Percentiles rank a stretch among this genome's conserved stretches.
phyloP scores from a whole-genome alignment of 2,888 invertebrate species.

The Cistogaster globosa region DNA sequence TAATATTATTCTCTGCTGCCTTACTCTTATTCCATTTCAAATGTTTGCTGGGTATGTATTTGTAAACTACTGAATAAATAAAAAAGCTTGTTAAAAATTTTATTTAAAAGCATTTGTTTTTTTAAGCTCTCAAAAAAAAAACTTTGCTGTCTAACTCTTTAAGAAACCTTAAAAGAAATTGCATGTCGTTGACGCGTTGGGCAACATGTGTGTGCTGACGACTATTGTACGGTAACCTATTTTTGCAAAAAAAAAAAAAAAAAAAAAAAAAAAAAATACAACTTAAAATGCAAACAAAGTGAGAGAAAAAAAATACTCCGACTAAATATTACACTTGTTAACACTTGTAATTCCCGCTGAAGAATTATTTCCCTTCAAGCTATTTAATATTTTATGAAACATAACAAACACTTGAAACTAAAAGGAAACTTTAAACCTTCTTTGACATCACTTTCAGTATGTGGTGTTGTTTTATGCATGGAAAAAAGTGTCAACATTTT shows the following conservation, averaged over 20 bases:
- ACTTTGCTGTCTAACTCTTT: slow-evolving; percentile 20
- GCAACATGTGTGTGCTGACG: slow-evolving; percentile 51
- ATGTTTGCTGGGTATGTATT: background rate
- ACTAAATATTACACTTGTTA: slow-evolving; percentile 57
- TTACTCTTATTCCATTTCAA: background rate
- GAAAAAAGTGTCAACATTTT: slow-evolving; percentile 27
- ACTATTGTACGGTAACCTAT: slow-evolving; percentile 26
- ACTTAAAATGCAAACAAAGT: background rate
- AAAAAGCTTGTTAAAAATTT: background rate
- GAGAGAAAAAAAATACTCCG: slow-evolving; percentile 2
- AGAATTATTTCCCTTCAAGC: slow-evolving; percentile 52
- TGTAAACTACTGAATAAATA: background rate
- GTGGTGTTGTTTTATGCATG: background rate
- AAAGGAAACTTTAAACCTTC: slow-evolving; percentile 58
- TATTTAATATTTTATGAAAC: slow-evolving; percentile 63
- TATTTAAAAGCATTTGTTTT: background rate
- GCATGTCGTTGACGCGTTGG: slow-evolving; percentile 22
- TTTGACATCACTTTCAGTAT: slow-evolving; percentile 17
- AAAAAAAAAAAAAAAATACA: slow-evolving; percentile 12
- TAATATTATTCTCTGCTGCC: background rate
- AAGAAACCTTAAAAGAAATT: slow-evolving; percentile 56
- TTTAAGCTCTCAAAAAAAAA: slow-evolving; percentile 6
- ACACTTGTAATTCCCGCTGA: slow-evolving; percentile 55
- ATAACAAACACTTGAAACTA: slow-evolving; percentile 47
- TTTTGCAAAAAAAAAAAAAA: slow-evolving; percentile 22